These are phyloP conservation scores for Cassiopea xamachana DNA, from an alignment of 30 jellyfish, hydroid and myxozoan species.

Conservation along the genomic window DNA sequence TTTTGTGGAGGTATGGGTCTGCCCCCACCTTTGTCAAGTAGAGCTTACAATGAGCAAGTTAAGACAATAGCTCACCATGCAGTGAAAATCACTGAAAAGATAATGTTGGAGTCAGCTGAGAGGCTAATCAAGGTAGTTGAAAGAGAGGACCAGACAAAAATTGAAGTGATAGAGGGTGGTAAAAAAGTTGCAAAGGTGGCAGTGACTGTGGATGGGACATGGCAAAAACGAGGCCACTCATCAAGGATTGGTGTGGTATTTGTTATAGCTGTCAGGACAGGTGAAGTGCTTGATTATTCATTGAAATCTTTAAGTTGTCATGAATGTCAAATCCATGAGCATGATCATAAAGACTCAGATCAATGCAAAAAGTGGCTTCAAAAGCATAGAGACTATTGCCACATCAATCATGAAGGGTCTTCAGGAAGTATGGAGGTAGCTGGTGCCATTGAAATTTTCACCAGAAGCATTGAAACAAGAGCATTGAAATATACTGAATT, in stretches of 20 bases:
- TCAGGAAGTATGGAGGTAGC: constrained; percentile 44
- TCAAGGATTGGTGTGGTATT: constrained; percentile 55
- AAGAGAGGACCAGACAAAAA: constrained; percentile 22
- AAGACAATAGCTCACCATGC: constrained; percentile 23
- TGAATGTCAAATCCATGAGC: constrained; percentile 31
- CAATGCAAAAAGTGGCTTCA: constrained; percentile 31
- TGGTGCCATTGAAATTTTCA: constrained; percentile 39
- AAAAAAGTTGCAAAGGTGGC: constrained; percentile 40
- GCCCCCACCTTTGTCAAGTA: constrained; percentile 47
- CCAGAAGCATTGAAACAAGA: constrained; percentile 25
- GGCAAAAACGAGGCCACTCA: constrained; percentile 69
- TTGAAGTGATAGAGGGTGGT: constrained; percentile 31
- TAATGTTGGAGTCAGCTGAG: constrained; percentile 36
- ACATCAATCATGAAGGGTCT: constrained; percentile 55
- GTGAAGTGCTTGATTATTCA: constrained; percentile 60
- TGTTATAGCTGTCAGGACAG: constrained; percentile 46
- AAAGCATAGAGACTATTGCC: constrained; percentile 46
- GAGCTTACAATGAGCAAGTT: constrained; percentile 33
- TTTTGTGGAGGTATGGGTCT: constrained; percentile 28
- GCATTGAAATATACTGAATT: constrained; percentile 26
- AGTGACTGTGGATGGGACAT: constrained; percentile 68
- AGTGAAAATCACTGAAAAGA: constrained; percentile 9
- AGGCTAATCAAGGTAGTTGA: not conserved
- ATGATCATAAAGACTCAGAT: constrained; percentile 10
- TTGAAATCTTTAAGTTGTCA: constrained; percentile 37